Conservation (phyloP, 2,888 invertebrate genomes). For the Heteromyza rotundicornis region DNA sequence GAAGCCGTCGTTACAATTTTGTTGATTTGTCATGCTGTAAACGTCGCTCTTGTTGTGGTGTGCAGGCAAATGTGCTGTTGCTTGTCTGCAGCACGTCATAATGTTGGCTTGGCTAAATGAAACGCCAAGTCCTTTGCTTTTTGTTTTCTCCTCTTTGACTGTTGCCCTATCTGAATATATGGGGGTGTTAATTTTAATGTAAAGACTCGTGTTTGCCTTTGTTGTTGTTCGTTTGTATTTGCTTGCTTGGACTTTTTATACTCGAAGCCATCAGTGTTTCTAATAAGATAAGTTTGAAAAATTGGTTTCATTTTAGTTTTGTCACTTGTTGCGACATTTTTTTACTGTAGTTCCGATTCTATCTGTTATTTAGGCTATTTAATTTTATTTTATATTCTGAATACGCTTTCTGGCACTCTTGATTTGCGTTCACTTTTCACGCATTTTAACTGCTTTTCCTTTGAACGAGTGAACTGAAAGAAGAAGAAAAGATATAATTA, state of each 20-base stretch:
- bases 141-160: constrained; percentile 20
- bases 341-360: not conserved
- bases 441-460: too few relatives aligned
- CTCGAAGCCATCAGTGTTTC: constrained; percentile 30
- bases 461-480: not conserved
- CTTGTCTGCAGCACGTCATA: constrained; percentile 38
- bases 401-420: too few relatives aligned
- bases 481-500: too few relatives aligned
- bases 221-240: constrained; percentile 17
- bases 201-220: constrained; percentile 8
- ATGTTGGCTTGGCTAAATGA: constrained; percentile 25
- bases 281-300: constrained; percentile 28
- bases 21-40: constrained; percentile 40
- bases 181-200: constrained; percentile 24
- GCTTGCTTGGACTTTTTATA: constrained; percentile 17
- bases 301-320: constrained; percentile 39
- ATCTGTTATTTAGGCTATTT: not conserved
- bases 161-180: constrained; percentile 17
- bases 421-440: too few relatives aligned
- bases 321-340: constrained; percentile 34
- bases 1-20: constrained; percentile 25
- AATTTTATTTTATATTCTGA: not conserved
- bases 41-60: constrained; percentile 26
- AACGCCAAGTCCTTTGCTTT: constrained; percentile 17
- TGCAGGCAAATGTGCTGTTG: constrained; percentile 35